phyloP scores from a whole-genome alignment of 2,113 vertebrate species.

The Saccopteryx bilineata region DNA sequence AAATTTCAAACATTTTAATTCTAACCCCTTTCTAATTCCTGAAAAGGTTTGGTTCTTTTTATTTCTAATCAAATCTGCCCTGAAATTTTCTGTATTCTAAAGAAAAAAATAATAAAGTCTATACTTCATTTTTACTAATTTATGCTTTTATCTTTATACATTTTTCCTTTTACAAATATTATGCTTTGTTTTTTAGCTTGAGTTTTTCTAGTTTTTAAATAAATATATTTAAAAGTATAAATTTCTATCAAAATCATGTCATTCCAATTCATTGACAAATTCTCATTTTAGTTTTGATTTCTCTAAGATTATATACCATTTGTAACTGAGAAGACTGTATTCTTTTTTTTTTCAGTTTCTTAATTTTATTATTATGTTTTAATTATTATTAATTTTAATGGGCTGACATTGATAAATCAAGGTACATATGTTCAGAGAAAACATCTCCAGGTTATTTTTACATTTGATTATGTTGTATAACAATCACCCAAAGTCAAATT shows the following conservation, averaged over 20 bases:
- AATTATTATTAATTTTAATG: too few species aligned
- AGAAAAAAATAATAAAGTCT: neutral
- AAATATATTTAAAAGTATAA: neutral
- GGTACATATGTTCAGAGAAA: too few species aligned
- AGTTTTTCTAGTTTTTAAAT: constrained; percentile 20
- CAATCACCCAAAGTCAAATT: too few species aligned
- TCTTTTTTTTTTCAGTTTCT: too few species aligned
- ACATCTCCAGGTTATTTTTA: too few species aligned
- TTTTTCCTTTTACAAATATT: constrained; percentile 4
- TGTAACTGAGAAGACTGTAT: neutral
- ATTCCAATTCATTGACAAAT: neutral
- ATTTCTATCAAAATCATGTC: constrained; percentile 24
- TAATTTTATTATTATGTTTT: too few species aligned
- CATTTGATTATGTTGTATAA: too few species aligned
- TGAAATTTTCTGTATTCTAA: constrained; percentile 26
- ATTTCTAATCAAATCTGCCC: neutral
- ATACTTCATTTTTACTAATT: neutral
- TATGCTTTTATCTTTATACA: neutral
- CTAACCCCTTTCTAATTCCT: neutral
- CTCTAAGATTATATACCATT: neutral
- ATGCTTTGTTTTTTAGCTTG: neutral
- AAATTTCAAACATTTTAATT: neutral
- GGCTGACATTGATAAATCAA: too few species aligned
- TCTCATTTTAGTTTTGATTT: neutral
- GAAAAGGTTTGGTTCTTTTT: neutral